Evolutionary conservation across 2,113 vertebrate species (phyloP), one percentile per base, ranked within the genome.

Genomic region (Fregata magnificens): DNA sequence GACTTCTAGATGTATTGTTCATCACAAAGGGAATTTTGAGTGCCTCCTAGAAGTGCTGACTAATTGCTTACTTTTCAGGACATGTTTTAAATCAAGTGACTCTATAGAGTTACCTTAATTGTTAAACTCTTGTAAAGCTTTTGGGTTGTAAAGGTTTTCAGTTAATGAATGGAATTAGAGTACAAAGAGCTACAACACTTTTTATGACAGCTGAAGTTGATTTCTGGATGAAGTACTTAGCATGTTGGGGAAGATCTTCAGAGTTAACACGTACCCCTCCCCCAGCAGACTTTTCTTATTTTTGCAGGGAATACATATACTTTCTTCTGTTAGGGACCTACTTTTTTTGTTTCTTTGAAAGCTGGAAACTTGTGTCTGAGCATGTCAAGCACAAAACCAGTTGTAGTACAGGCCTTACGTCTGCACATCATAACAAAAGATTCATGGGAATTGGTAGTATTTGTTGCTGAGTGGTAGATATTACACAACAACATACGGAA

Each of bases 51-150:
- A 91, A 93, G 69, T 92, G 78, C 56, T 95, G 80, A 93, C 88
- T 96, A 95, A 96, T 95, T 97, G 84, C 86, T 93, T 89, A 79
- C 83, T 93, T 95, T 91, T 92, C 83, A 91, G 94, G 56, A 74
- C 45, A 13, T 69, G 73, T 91, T 96, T 93, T 94, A 94, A 95
- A 95, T 95, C 83, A 91, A 82, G 89, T 91, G 70, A 95, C 83
- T 97, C n/a, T 89, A 22, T 56, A 49, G 88, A 76, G 69, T 95
- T 95, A 92, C 88, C 84, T 92, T 95, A 90, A 79, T 96, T 96
- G 92, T 79, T 79, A 84, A 95, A 69, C 31, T 91, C 76, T 90
- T 82, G 80, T 91, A 88, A 97, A 95, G 83, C 83, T 96, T 97
- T 72, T 0, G 3, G 19, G 58, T 82, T 94, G 53, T 88, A 84